A percentile compares a stretch with the other conserved stretches of the same genome.
phyloP scores from a whole-genome alignment of 2,888 invertebrate genomes.

The Drosophila rellima region DNA sequence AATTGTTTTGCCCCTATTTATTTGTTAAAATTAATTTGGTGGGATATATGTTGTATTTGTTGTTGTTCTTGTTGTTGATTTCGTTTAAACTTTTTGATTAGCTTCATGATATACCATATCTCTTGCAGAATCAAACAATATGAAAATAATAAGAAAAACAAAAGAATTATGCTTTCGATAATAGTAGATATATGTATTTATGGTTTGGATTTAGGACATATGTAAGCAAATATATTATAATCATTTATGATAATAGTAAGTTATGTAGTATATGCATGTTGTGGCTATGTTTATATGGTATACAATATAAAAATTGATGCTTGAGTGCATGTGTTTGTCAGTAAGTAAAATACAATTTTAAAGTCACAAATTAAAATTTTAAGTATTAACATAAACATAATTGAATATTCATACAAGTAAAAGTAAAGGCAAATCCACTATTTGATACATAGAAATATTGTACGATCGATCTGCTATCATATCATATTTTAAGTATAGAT shows the following conservation, averaged over 20 bases:
- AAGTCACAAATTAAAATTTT: conserved; percentile 49
- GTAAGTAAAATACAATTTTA: conserved; percentile 46
- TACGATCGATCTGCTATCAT: conserved; percentile 47
- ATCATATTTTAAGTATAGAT: conserved; percentile 36
- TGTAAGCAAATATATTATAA: conserved; percentile 61
- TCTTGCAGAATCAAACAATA: conserved; percentile 3
- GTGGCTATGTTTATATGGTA: conserved; percentile 54
- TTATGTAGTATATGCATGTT: conserved; percentile 41
- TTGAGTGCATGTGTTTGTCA: conserved; percentile 29
- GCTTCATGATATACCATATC: conserved; percentile 18
- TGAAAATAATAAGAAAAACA: conserved; percentile 13
- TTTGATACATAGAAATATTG: conserved; percentile 42
- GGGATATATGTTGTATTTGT: conserved; percentile 82
- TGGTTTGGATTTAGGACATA: conserved; percentile 62
- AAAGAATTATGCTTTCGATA: conserved; percentile 49
- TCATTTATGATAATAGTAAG: conserved; percentile 66
- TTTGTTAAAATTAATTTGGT: conserved; percentile 76
- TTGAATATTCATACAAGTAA: conserved; percentile 25
- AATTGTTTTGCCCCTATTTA: conserved; percentile 48
- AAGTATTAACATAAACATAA: conserved; percentile 30
- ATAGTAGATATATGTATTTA: conserved; percentile 52
- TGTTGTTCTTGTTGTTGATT: conserved; percentile 43
- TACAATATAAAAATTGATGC: conserved; percentile 45
- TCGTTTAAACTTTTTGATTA: conserved; percentile 48
- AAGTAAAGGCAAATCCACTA: conserved; percentile 50